phyloP scores from a whole-genome alignment of 2,888 invertebrate species.

The Tribolium freemani region DNA sequence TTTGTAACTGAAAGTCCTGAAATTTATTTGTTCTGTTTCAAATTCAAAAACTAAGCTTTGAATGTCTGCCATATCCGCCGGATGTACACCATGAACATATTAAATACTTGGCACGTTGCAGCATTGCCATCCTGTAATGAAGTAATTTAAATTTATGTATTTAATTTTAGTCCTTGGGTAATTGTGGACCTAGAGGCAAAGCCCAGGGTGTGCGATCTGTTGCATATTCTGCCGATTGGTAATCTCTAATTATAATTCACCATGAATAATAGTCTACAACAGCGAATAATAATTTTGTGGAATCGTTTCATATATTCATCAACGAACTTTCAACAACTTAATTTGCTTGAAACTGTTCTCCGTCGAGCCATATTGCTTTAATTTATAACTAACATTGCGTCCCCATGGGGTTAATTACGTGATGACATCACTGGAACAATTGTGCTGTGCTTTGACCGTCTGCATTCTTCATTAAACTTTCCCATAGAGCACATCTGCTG shows the following conservation, averaged over 20 bases:
- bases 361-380: background rate
- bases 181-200: background rate
- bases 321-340: background rate
- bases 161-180: background rate
- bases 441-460: conserved; percentile 3
- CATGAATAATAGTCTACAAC: background rate
- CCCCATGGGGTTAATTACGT: conserved; percentile 10
- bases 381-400: background rate
- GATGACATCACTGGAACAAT: conserved; percentile 16
- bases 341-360: background rate
- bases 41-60: conserved; percentile 1
- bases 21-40: background rate
- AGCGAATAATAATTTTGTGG: background rate
- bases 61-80: conserved; percentile 32
- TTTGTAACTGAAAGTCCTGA: background rate
- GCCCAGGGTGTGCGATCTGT: background rate
- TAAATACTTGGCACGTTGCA: conserved; percentile 23
- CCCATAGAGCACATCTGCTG: conserved; percentile 15
- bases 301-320: background rate
- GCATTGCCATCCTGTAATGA: conserved; percentile 6
- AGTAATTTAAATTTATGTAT: background rate
- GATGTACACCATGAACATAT: conserved; percentile 31
- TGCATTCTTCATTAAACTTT: conserved; percentile 25
- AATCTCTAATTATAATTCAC: conserved; percentile 23
- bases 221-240: conserved; percentile 14